These are phyloP conservation scores for Poeciliopsis occidentalis DNA, from an alignment of 2,113 vertebrate genomes.

Conservation along the genomic window DNA sequence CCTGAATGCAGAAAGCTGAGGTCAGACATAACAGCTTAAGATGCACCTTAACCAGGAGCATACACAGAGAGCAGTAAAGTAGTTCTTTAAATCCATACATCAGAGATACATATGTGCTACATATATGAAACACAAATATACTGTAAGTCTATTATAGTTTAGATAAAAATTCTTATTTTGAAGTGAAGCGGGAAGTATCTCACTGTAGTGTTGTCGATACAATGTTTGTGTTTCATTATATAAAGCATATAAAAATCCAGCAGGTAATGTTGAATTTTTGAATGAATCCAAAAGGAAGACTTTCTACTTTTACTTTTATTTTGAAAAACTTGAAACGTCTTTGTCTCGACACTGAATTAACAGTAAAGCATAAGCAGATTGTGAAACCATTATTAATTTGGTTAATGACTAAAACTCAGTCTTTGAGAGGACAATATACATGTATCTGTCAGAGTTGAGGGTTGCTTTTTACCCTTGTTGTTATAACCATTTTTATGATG, in stretches of 20 bases:
- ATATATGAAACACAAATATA: no score
- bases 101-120: not conserved
- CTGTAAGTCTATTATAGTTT: not conserved
- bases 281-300: not conserved
- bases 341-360: not conserved
- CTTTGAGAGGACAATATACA: not conserved
- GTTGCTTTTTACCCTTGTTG: not conserved
- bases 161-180: not conserved
- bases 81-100: not conserved
- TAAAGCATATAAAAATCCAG: not conserved
- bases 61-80: not conserved
- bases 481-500: no score
- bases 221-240: not conserved
- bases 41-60: constrained; percentile 18
- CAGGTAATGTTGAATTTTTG: not conserved
- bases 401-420: not conserved
- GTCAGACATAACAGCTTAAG: constrained; percentile 50
- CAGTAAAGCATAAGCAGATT: not conserved
- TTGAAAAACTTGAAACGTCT: not conserved
- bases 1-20: constrained; percentile 45
- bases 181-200: not conserved
- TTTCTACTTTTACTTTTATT: not conserved
- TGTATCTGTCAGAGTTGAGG: not conserved
- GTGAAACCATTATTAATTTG: not conserved
- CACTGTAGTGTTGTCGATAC: not conserved